A percentile compares a stretch with the other conserved stretches of the same genome.
These are phyloP conservation scores for Hydrolagus colliei DNA, from an alignment of 2,797 vertebrate genomes.

Conservation along the genomic window DNA sequence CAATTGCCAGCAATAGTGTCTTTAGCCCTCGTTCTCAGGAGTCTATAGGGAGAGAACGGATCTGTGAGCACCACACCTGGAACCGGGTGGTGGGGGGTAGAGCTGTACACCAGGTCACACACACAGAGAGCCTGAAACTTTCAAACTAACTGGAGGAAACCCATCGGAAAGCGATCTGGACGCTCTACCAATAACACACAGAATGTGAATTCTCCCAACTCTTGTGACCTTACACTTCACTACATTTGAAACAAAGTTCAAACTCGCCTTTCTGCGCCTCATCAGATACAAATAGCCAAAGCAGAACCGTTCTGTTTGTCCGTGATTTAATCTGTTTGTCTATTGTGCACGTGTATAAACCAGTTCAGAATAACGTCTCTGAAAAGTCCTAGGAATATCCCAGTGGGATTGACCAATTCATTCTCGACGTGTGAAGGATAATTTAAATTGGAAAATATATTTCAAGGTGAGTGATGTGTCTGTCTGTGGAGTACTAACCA, in stretches of 20 bases:
- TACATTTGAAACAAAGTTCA: background rate
- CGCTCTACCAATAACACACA: too few species aligned
- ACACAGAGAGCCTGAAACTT: background rate
- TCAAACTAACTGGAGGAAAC: background rate
- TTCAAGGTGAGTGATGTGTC: background rate
- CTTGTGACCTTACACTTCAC: background rate
- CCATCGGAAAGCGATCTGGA: background rate
- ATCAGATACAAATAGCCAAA: background rate
- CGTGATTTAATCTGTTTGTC: background rate
- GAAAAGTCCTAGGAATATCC: background rate
- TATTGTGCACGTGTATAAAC: background rate
- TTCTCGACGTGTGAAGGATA: background rate
- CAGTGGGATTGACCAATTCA: background rate
- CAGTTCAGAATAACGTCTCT: background rate
- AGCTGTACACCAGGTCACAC: background rate
- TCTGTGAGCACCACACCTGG: background rate
- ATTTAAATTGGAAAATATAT: slow-evolving; percentile 9
- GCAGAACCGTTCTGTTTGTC: background rate
- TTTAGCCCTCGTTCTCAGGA: background rate
- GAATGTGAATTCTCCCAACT: background rate
- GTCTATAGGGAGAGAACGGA: background rate
- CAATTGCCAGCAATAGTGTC: background rate
- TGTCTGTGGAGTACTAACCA: background rate
- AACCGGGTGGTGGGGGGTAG: too few species aligned
- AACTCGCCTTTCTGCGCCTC: background rate